A percentile compares a stretch with the other conserved stretches of the same genome.
phyloP scores from a whole-genome alignment of 2,888 invertebrate species.

The Corbicula japonica region DNA sequence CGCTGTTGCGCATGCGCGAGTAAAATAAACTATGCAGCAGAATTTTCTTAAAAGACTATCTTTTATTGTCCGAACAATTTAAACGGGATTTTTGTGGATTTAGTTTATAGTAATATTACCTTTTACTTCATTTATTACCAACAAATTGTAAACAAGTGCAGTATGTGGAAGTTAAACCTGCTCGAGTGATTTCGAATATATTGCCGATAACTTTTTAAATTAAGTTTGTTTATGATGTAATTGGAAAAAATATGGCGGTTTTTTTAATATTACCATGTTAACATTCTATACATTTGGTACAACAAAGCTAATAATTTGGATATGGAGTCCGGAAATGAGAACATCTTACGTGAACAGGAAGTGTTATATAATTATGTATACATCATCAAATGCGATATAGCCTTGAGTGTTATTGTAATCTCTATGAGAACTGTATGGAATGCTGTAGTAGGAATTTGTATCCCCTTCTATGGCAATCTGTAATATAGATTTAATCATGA shows the following conservation, averaged over 20 bases:
- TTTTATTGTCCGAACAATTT: neutral
- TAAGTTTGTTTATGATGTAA: no score
- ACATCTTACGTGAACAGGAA: slow-evolving; percentile 67
- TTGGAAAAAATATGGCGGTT: no score
- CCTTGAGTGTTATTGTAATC: slow-evolving; percentile 42
- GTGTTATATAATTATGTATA: slow-evolving; percentile 77
- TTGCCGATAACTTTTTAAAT: no score
- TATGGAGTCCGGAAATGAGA: neutral
- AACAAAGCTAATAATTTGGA: neutral
- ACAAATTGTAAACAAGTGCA: no score
- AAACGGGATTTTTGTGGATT: neutral
- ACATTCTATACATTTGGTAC: no score
- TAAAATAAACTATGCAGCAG: neutral
- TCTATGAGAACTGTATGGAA: slow-evolving; percentile 9
- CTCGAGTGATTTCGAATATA: no score
- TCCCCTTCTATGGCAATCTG: slow-evolving; percentile 70
- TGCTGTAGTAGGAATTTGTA: slow-evolving; percentile 58
- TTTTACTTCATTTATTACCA: no score
- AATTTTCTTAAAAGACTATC: neutral
- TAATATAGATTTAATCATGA: no score
- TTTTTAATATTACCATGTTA: no score
- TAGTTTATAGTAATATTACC: no score
- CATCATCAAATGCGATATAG: slow-evolving; percentile 73
- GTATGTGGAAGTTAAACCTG: no score
- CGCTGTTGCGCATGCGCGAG: neutral